A percentile compares a stretch with the other conserved stretches of the same genome.
phyloP scores from a whole-genome alignment of 2,113 vertebrate species.

The Xiphorhynchus elegans region DNA sequence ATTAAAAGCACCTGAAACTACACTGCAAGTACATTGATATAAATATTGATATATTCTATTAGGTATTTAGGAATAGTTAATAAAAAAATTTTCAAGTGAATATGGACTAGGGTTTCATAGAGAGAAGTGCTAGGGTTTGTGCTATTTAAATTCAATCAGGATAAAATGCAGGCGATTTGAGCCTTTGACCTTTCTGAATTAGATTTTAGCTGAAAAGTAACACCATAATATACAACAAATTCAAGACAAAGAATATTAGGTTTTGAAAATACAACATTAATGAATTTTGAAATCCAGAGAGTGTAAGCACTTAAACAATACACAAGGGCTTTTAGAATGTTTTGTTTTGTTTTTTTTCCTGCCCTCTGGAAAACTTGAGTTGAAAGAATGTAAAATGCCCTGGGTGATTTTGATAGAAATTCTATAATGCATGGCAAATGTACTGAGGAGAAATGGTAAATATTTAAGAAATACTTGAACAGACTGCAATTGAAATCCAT shows the following conservation, averaged over 20 bases:
- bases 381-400: not conserved
- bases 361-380: not conserved
- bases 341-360: not conserved
- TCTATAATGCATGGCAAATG: not conserved
- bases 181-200: not conserved
- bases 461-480: slow-evolving; percentile 45
- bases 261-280: not conserved
- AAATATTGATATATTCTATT: not conserved
- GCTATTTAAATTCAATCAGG: not conserved
- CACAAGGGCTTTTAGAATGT: not conserved
- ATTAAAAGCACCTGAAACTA: not conserved
- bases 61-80: not conserved
- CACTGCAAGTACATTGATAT: not conserved
- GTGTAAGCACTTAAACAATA: not conserved
- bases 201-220: not conserved
- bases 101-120: not conserved
- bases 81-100: not conserved
- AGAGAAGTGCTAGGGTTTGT: fast-evolving
- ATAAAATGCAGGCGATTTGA: not conserved
- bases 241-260: not conserved
- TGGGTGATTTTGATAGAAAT: slow-evolving; percentile 18
- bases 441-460: not conserved
- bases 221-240: not conserved
- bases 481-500: slow-evolving; percentile 19
- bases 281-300: not conserved